Evolutionary conservation across 2,888 invertebrate genomes (phyloP).

Genomic region (Amphipyra berbera): DNA sequence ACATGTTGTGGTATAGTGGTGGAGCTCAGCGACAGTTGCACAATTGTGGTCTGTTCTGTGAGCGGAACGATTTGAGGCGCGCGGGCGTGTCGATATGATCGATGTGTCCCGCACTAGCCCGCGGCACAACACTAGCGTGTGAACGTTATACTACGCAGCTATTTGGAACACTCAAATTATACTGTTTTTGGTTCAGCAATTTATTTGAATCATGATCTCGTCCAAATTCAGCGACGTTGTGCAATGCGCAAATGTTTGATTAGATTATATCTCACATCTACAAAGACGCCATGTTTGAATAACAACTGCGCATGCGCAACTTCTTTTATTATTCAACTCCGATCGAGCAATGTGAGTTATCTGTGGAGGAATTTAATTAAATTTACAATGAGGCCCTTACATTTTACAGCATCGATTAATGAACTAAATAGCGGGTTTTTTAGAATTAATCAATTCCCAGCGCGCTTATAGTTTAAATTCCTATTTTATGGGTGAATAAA

Average conservation of each 20-base stretch:
- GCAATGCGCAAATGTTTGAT: constrained; percentile 59
- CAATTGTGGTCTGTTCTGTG: constrained; percentile 36
- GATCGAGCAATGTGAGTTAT: constrained; percentile 48
- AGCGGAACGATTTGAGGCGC: constrained; percentile 29
- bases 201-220: constrained; percentile 67
- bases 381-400: constrained; percentile 55
- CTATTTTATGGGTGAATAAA: constrained; percentile 57
- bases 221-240: constrained; percentile 57
- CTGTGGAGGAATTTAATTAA: constrained; percentile 56
- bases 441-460: constrained; percentile 58
- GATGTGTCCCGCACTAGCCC: constrained; percentile 56
- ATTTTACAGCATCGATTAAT: constrained; percentile 53
- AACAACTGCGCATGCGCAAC: constrained; percentile 35
- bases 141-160: constrained; percentile 57
- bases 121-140: constrained; percentile 62
- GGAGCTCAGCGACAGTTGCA: constrained; percentile 48
- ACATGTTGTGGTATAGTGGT: background rate
- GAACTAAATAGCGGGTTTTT: constrained; percentile 50
- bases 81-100: constrained; percentile 58
- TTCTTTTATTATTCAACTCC: constrained; percentile 43
- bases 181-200: constrained; percentile 68
- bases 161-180: constrained; percentile 68
- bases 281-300: constrained; percentile 37
- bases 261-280: constrained; percentile 48
- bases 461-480: constrained; percentile 54